Conservation (phyloP, 2,797 vertebrate genomes). For the Botia kubotai region DNA sequence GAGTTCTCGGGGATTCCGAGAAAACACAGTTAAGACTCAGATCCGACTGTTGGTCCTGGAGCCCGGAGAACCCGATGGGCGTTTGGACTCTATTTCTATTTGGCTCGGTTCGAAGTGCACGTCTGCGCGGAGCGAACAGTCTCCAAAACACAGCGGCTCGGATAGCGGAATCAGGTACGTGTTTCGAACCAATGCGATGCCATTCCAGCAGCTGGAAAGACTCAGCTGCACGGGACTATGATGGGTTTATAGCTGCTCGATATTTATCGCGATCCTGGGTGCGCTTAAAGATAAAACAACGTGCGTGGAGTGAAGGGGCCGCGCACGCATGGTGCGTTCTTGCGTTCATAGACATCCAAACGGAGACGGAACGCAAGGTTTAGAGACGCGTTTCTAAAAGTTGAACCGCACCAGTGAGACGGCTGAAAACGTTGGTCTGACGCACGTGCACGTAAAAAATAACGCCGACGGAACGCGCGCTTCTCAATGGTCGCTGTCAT, state of each 20-base stretch:
- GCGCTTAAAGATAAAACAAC: background rate
- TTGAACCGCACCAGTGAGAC: background rate
- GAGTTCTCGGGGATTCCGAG: slow-evolving; percentile 78
- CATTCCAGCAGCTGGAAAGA: slow-evolving; percentile 11
- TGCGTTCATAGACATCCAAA: slow-evolving; percentile 1
- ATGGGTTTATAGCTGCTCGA: slow-evolving; percentile 25
- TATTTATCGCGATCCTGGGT: slow-evolving; percentile 3
- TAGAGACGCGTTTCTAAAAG: background rate
- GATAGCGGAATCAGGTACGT: slow-evolving; percentile 72
- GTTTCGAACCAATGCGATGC: slow-evolving; percentile 54
- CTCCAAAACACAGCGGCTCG: slow-evolving; percentile 53
- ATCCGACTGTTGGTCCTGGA: slow-evolving; percentile 63
- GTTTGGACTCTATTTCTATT: slow-evolving; percentile 58
- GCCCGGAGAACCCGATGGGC: slow-evolving; percentile 45
- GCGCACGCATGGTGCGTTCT: background rate
- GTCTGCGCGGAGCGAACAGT: slow-evolving; percentile 61
- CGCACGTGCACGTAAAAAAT: background rate
- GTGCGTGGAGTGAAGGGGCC: background rate
- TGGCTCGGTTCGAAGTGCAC: slow-evolving; percentile 52
- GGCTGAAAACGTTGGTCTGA: background rate
- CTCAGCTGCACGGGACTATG: background rate
- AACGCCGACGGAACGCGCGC: background rate
- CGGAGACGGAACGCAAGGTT: background rate
- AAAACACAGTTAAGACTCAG: slow-evolving; percentile 76
- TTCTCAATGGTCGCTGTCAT: slow-evolving; percentile 44